Evolutionary conservation across 1,140 invertebrate genomes (phyloP).

Genomic region (Hydropsyche tenuis): DNA sequence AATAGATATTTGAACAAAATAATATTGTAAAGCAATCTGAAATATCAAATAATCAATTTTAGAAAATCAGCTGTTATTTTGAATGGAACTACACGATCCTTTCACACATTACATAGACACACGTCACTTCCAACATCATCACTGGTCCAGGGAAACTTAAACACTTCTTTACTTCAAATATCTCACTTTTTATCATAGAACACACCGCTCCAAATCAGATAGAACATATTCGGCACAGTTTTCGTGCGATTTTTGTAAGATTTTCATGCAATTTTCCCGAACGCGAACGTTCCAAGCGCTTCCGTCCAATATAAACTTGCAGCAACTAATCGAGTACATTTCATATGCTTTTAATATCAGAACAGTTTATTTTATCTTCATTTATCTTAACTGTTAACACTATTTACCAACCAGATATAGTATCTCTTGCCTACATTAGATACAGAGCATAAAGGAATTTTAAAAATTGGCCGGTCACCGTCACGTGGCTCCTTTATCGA

Average conservation of each 20-base stretch:
- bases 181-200: too few relatives aligned
- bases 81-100: too few relatives aligned
- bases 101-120: too few relatives aligned
- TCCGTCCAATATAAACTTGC: slow-evolving; percentile 35
- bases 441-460: slow-evolving; percentile 42
- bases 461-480: not conserved
- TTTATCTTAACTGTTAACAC: slow-evolving; percentile 51
- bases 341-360: slow-evolving; percentile 49
- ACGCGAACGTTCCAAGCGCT: not conserved
- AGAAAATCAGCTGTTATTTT: too few relatives aligned
- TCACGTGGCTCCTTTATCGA: not conserved
- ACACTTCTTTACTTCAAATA: too few relatives aligned
- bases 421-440: slow-evolving; percentile 46
- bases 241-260: not conserved
- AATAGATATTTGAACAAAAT: too few relatives aligned
- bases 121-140: too few relatives aligned
- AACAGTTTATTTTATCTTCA: slow-evolving; percentile 48
- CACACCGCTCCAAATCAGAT: too few relatives aligned
- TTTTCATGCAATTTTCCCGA: not conserved
- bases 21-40: too few relatives aligned
- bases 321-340: slow-evolving; percentile 45
- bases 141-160: too few relatives aligned
- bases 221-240: not conserved
- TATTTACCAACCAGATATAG: slow-evolving; percentile 48
- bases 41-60: too few relatives aligned